phyloP scores from a whole-genome alignment of 2,113 vertebrate species.

The Carassius carassius region DNA sequence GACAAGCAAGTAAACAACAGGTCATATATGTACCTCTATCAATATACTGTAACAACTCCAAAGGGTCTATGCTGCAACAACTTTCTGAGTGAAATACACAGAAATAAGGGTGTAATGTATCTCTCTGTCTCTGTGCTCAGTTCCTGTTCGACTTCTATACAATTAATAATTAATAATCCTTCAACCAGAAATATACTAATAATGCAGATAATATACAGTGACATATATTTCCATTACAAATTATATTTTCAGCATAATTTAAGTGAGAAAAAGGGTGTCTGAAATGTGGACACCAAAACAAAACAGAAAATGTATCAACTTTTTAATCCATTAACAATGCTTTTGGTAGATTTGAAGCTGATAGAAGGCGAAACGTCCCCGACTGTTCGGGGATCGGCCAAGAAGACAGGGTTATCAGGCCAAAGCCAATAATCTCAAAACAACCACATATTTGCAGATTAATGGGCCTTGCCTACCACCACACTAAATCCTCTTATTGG shows the following conservation, averaged over 20 bases:
- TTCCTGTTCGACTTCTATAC: neutral
- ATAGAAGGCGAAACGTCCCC: neutral
- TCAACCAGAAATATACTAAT: neutral
- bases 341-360: no score
- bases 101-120: neutral
- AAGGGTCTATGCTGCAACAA: neutral
- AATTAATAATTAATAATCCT: neutral
- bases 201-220: neutral
- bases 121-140: neutral
- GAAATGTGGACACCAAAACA: neutral
- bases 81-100: neutral
- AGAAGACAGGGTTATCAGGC: neutral
- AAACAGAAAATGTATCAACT: no score
- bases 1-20: neutral
- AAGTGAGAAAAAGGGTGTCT: neutral
- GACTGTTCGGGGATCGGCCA: neutral
- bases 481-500: constrained; percentile 55
- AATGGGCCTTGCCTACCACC: neutral
- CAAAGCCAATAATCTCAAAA: constrained; percentile 47
- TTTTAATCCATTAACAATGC: no score
- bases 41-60: neutral
- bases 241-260: neutral
- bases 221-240: neutral
- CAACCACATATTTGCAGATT: constrained; percentile 57
- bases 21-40: neutral